A percentile compares a stretch with the other conserved stretches of the same genome.
Evolutionary conservation across 2,113 vertebrate species (phyloP).

Genomic region (Engraulis encrasicolus): DNA sequence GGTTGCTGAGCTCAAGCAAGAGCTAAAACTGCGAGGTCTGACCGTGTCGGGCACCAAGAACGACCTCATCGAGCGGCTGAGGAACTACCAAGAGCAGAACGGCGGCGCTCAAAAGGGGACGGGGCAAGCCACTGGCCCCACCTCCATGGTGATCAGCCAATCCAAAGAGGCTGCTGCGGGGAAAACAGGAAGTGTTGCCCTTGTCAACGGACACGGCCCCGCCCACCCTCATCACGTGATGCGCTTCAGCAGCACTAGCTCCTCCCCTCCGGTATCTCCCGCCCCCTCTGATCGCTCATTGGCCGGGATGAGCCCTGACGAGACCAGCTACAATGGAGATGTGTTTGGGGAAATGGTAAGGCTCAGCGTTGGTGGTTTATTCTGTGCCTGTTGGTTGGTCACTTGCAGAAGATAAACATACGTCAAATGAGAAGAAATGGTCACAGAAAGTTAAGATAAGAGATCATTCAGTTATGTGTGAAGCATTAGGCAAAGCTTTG

Average conservation of each 20-base stretch:
- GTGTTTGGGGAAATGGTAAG: slow-evolving; percentile 90
- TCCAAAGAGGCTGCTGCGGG: slow-evolving; percentile 60
- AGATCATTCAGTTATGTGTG: too few relatives aligned
- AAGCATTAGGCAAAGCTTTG: too few relatives aligned
- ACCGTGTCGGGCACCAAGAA: slow-evolving; percentile 94
- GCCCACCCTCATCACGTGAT: slow-evolving; percentile 75
- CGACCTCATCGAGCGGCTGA: slow-evolving; percentile 90
- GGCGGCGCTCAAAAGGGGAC: slow-evolving; percentile 45
- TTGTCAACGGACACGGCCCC: slow-evolving; percentile 68
- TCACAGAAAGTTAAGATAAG: too few relatives aligned
- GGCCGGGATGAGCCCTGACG: slow-evolving; percentile 84
- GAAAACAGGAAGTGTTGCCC: slow-evolving; percentile 76
- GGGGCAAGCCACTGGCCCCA: slow-evolving; percentile 21
- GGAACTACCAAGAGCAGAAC: slow-evolving; percentile 88
- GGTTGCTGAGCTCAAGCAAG: slow-evolving; percentile 96
- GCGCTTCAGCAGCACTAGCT: slow-evolving; percentile 90
- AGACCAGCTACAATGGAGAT: slow-evolving; percentile 86
- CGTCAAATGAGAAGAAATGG: too few relatives aligned
- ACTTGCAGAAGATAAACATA: not conserved
- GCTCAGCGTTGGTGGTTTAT: slow-evolving; percentile 23
- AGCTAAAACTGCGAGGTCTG: slow-evolving; percentile 89
- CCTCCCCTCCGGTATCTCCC: slow-evolving; percentile 91
- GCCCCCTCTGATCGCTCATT: slow-evolving; percentile 88
- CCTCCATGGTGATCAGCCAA: slow-evolving; percentile 45
- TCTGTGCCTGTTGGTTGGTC: not conserved